Evolutionary conservation across 1,140 invertebrate genomes (phyloP).

Genomic region (Conus ventricosus): DNA sequence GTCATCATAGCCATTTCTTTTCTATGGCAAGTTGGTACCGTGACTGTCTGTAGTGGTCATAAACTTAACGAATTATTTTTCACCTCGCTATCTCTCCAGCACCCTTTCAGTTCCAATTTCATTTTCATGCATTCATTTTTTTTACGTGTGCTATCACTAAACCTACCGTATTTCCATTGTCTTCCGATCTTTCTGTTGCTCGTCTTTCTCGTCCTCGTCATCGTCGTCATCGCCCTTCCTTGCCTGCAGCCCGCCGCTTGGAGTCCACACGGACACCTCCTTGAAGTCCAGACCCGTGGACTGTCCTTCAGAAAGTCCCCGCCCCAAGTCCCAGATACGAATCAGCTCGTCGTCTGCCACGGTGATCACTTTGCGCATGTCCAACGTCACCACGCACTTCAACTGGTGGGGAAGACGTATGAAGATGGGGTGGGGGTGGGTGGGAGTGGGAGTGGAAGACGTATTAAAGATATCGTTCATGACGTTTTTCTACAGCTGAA

Average conservation of each 20-base stretch:
- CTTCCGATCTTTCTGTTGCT: not conserved
- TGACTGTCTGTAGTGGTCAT: too few species aligned
- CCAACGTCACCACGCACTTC: conserved; percentile 17
- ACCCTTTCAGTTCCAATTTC: too few species aligned
- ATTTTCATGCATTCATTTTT: too few species aligned
- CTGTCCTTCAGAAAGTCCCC: not conserved
- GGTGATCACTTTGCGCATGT: conserved; percentile 18
- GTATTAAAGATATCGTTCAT: too few species aligned
- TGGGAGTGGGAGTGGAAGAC: too few species aligned
- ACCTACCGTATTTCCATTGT: conserved; percentile 19
- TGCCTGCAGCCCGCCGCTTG: not conserved
- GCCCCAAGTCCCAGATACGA: conserved; percentile 34
- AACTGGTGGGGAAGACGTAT: not conserved
- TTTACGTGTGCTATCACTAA: not conserved
- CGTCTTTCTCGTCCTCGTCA: not conserved
- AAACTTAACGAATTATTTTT: too few species aligned
- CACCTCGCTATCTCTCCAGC: too few species aligned
- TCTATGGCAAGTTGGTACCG: too few species aligned
- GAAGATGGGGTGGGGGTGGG: too few species aligned
- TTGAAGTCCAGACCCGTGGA: conserved; percentile 8
- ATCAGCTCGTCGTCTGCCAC: conserved; percentile 24
- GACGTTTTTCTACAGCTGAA: too few species aligned
- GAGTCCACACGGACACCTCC: not conserved
- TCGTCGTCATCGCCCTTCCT: not conserved
- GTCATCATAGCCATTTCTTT: too few species aligned